A percentile compares a stretch with the other conserved stretches of the same genome.
These are phyloP conservation scores for Lamellibrachia columna DNA, from an alignment of 2,888 invertebrate species.

Conservation along the genomic window DNA sequence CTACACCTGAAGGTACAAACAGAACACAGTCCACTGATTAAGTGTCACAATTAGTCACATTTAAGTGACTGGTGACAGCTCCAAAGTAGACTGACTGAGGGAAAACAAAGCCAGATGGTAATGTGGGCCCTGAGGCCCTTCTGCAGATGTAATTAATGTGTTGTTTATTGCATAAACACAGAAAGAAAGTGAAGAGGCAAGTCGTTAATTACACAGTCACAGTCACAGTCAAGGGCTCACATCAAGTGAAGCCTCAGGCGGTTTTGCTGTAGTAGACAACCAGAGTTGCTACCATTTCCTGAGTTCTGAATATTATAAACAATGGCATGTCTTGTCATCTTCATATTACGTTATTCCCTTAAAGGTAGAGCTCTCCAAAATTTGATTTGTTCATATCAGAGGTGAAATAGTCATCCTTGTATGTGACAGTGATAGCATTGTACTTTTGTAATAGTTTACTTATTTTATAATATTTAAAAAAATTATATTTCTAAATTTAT, in stretches of 20 bases:
- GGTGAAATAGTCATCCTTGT: too few relatives aligned
- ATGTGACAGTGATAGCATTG: too few relatives aligned
- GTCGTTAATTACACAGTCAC: background rate
- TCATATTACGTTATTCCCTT: too few relatives aligned
- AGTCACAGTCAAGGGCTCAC: background rate
- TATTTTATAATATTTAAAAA: too few relatives aligned
- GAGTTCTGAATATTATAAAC: background rate
- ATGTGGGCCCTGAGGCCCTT: background rate
- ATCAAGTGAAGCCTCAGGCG: background rate
- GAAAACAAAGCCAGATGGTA: background rate
- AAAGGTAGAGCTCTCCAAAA: too few relatives aligned
- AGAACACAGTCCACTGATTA: background rate
- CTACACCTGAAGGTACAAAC: background rate
- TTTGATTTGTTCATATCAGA: too few relatives aligned
- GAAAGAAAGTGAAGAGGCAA: background rate
- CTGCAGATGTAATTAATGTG: background rate
- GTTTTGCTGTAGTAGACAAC: background rate
- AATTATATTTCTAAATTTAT: background rate
- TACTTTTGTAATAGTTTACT: too few relatives aligned
- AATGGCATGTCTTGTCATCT: too few relatives aligned
- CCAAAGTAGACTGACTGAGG: background rate
- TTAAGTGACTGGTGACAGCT: background rate
- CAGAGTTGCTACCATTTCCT: background rate
- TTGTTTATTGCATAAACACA: background rate
- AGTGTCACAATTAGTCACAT: slow-evolving; percentile 1